phyloP scores from a whole-genome alignment of 2,888 invertebrate genomes.

The Agrochola litura region DNA sequence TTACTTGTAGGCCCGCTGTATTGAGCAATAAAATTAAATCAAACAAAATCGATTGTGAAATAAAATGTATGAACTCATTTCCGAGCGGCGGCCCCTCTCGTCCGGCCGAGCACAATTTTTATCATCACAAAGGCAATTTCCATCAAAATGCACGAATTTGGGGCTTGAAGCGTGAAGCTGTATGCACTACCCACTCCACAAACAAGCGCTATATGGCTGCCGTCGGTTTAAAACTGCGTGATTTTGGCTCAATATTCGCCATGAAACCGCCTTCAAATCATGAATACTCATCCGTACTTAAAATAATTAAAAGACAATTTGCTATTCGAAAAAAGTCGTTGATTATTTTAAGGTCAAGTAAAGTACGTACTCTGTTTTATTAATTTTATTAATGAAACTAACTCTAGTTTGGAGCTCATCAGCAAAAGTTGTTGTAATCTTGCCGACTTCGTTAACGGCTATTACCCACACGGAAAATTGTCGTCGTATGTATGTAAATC shows the following conservation, averaged over 20 bases:
- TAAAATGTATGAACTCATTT: constrained; percentile 86
- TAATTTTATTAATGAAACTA: neutral
- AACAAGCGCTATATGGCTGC: constrained; percentile 56
- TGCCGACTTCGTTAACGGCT: neutral
- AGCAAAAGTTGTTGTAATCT: neutral
- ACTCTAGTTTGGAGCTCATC: neutral
- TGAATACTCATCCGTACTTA: constrained; percentile 3
- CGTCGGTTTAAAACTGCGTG: constrained; percentile 52
- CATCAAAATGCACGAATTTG: constrained; percentile 86
- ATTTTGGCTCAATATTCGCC: constrained; percentile 21
- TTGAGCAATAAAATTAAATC: constrained; percentile 83
- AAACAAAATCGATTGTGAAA: constrained; percentile 83
- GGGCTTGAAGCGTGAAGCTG: constrained; percentile 74
- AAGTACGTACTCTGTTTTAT: neutral
- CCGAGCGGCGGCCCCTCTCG: constrained; percentile 76
- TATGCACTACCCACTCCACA: constrained; percentile 63
- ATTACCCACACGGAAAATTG: neutral
- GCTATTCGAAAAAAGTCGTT: neutral
- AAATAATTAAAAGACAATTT: constrained; percentile 22
- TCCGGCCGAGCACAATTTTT: constrained; percentile 80
- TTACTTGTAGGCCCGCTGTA: constrained; percentile 66
- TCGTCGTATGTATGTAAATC: neutral
- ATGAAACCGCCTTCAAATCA: constrained; percentile 3
- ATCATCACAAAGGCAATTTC: constrained; percentile 84
- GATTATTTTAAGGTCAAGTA: neutral